Conservation (phyloP, 2,888 invertebrate genomes). For the Amphiduros pacificus region DNA sequence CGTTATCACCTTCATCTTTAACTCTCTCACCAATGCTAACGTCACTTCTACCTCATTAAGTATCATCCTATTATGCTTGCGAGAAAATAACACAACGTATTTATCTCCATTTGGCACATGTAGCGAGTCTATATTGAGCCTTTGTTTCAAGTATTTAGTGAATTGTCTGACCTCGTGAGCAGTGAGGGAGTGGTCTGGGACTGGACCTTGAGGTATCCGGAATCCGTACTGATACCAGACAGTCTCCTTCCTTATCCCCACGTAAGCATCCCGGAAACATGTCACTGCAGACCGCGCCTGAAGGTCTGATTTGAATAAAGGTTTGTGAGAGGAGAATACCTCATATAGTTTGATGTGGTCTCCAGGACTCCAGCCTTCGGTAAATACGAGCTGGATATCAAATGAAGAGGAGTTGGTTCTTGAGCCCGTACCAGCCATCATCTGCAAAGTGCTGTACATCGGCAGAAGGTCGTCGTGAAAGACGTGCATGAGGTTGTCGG, state of each 20-base stretch:
- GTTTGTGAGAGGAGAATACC: slow-evolving; percentile 43
- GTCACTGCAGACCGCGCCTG: slow-evolving; percentile 30
- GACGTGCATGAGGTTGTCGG: slow-evolving; percentile 65
- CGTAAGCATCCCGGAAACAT: slow-evolving; percentile 57
- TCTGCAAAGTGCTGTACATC: slow-evolving; percentile 53
- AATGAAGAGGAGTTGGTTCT: slow-evolving; percentile 11
- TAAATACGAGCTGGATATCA: slow-evolving; percentile 42
- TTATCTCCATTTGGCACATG: slow-evolving; percentile 1
- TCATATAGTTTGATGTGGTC: slow-evolving; percentile 54
- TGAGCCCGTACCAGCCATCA: slow-evolving; percentile 33
- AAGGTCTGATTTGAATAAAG: slow-evolving; percentile 36
- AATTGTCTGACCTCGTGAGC: slow-evolving; percentile 28
- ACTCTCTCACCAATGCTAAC: slow-evolving; percentile 37
- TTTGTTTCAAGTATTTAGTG: slow-evolving; percentile 14
- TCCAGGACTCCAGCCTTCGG: slow-evolving; percentile 30
- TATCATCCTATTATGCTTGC: slow-evolving; percentile 59
- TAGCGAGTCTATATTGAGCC: slow-evolving; percentile 5
- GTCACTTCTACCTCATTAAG: slow-evolving; percentile 60
- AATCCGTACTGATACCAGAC: slow-evolving; percentile 65
- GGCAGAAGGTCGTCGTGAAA: slow-evolving; percentile 64
- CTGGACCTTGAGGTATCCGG: slow-evolving; percentile 58
- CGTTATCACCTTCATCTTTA: slow-evolving; percentile 41
- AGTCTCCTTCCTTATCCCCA: slow-evolving; percentile 58
- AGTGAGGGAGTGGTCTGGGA: slow-evolving; percentile 35
- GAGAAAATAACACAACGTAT: slow-evolving; percentile 47